These are phyloP conservation scores for Halcyon smyrnensis DNA, from an alignment of 2,797 vertebrate species.

Conservation along the genomic window DNA sequence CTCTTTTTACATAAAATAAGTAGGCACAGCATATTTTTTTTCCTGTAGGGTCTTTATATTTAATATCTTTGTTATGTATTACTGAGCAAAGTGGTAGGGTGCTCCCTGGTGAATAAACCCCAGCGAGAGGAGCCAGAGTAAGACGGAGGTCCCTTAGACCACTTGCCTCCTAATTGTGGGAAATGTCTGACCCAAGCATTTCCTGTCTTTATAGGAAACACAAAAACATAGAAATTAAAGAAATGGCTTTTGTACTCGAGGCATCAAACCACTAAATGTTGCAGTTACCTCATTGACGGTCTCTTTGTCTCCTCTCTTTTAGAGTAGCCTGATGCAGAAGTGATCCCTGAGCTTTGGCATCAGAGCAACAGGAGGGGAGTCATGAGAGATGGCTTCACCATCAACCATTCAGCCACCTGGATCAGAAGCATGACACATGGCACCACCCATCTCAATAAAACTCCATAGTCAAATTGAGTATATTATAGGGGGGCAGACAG, in stretches of 20 bases:
- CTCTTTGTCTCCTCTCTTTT: neutral
- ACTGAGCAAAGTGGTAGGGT: neutral
- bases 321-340: neutral
- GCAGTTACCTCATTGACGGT: neutral
- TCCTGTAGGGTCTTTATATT: neutral
- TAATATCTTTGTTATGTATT: neutral
- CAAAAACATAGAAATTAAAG: neutral
- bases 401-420: fast-evolving
- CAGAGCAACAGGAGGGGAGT: fast-evolving
- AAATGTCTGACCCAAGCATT: neutral
- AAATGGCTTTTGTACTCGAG: neutral
- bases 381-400: neutral
- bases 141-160: neutral
- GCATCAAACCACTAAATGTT: neutral
- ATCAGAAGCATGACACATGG: neutral
- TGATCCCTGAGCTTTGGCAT: neutral
- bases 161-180: neutral
- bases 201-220: neutral
- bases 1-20: neutral
- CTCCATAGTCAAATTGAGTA: neutral
- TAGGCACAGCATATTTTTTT: neutral
- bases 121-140: neutral
- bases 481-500: neutral
- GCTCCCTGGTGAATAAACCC: neutral
- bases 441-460: neutral